Base-by-base conservation (phyloP, 2,113 vertebrate genomes). In the Prunella fulvescens region DNA sequence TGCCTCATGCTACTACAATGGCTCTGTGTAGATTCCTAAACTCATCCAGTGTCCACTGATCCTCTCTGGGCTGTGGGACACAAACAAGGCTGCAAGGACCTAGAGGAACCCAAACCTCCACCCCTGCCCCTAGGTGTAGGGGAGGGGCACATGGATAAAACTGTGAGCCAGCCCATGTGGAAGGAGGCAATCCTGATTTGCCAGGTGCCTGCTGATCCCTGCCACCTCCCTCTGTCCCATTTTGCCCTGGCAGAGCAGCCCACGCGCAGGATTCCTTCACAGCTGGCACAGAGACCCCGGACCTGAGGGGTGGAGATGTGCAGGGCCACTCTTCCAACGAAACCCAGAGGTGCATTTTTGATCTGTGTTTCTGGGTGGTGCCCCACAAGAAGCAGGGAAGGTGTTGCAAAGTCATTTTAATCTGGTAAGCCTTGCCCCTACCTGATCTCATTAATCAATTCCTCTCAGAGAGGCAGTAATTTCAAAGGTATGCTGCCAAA, bases 391-490 rank as follows among this genome's bases (percentile, higher is more conserved):
- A 82, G 54, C 71, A 51, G 45, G 5, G 26, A 73, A 73, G 50
- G 44, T 0, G 0, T 8, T 88, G 66, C 35, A 44, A 82, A 83
- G 71, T 45, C 1, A 2, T 47, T 86, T 40, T 20, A 81, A 84
- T 48, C 65, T 35, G 73, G 57, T n/a, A 89, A 95, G 11, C 73
- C 17, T 84, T 12, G 2, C 45, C 72, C 47, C 77, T 64, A 71
- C 61, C 81, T 51, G 78, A 81, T 76, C 57, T 91, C 65, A 78
- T 87, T 53, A 87, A 91, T 91, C 93, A 95, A 33, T 42, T 78
- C 26, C 28, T 72, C 78, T 81, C 53, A 29, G 84, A 89, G 7
- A 89, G 66, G 53, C 84, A 85, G 54, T 77, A 57, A 93, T 90
- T 92, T 90, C 76, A 78, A 47, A 39, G 79, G 66, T 92, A 67